These are phyloP conservation scores for Nematostella vectensis DNA, from an alignment of 92 coral and sea anemone species.

Conservation along the genomic window DNA sequence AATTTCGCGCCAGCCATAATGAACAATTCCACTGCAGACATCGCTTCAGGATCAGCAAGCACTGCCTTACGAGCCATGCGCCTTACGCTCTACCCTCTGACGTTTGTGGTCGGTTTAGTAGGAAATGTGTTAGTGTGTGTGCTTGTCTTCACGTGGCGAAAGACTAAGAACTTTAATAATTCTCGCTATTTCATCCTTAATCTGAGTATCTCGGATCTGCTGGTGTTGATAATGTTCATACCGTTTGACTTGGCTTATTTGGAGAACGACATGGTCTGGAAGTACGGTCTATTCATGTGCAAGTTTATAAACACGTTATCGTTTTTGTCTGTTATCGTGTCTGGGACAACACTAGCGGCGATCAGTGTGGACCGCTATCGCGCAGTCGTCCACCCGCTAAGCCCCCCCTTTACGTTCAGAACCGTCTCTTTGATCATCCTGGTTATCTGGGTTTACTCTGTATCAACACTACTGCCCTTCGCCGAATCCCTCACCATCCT, in stretches of 20 bases:
- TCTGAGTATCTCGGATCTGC: slow-evolving; percentile 17
- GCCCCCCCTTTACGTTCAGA: not conserved
- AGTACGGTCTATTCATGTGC: slow-evolving; percentile 16
- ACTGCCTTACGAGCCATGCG: slow-evolving; percentile 1
- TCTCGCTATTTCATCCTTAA: slow-evolving; percentile 21
- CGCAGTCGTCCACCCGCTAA: slow-evolving; percentile 16
- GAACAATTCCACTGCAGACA: not conserved
- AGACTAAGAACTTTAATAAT: not conserved
- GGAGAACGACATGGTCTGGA: slow-evolving; percentile 15
- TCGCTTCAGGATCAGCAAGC: not conserved
- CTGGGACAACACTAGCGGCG: slow-evolving; percentile 23
- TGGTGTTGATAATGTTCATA: slow-evolving; percentile 14
- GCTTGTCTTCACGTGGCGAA: not conserved
- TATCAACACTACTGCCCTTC: slow-evolving; percentile 19
- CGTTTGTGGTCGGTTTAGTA: slow-evolving; percentile 1
- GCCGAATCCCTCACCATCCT: slow-evolving; percentile 16
- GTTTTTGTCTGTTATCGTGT: slow-evolving; percentile 12
- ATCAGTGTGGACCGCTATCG: slow-evolving; percentile 21
- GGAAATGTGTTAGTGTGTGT: slow-evolving; percentile 14
- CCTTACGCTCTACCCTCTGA: slow-evolving; percentile 4
- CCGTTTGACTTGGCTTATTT: slow-evolving; percentile 24
- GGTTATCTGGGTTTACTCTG: slow-evolving; percentile 23
- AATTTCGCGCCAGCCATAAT: no score
- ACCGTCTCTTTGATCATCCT: slow-evolving; percentile 4
- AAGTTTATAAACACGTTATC: slow-evolving; percentile 18